These are phyloP conservation scores for Sebastes paucispinis DNA, from an alignment of 2,797 vertebrate species.

Conservation along the genomic window DNA sequence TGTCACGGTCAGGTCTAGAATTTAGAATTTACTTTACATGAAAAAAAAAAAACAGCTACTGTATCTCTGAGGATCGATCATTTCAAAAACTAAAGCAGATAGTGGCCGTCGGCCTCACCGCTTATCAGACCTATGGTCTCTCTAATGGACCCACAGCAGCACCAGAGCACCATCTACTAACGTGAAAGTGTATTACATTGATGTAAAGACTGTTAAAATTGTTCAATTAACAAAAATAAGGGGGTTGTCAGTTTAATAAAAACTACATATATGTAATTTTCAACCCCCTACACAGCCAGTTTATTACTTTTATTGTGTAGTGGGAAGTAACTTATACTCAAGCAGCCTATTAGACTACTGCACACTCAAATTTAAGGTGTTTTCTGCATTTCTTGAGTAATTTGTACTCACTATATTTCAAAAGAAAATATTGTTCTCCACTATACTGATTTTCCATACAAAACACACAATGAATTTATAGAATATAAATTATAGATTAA, in stretches of 20 bases:
- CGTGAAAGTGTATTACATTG: background rate
- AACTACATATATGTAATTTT: background rate
- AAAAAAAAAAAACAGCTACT: too few species aligned
- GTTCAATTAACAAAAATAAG: too few species aligned
- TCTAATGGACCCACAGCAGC: too few species aligned
- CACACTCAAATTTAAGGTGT: background rate
- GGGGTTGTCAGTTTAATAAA: background rate
- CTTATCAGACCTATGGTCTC: too few species aligned
- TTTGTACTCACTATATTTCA: background rate
- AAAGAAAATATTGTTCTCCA: background rate
- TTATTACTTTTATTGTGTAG: background rate
- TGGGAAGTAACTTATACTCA: background rate
- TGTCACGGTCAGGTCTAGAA: too few species aligned
- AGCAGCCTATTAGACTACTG: background rate
- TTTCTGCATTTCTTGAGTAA: background rate
- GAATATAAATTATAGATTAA: background rate
- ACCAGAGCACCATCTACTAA: too few species aligned
- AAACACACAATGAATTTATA: background rate
- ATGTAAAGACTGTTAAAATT: background rate
- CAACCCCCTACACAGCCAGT: background rate
- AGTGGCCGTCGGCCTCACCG: too few species aligned
- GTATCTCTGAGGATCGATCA: too few species aligned
- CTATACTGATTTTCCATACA: background rate
- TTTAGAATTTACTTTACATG: too few species aligned
- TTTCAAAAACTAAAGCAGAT: too few species aligned